phyloP scores from a whole-genome alignment of 2,888 invertebrate genomes.

The Eurois occulta region DNA sequence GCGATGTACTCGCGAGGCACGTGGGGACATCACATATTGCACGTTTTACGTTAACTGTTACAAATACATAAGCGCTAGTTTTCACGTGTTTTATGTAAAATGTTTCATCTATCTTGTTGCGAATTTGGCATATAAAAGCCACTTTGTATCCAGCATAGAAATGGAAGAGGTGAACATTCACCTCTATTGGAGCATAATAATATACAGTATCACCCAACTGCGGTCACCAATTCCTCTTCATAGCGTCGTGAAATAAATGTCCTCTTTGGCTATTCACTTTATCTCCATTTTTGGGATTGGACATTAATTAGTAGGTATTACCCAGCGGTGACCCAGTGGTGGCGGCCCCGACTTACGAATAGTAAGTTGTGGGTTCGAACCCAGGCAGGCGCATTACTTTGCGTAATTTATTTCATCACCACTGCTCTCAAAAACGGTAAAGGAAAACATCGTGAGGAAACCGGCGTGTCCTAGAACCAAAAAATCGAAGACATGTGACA shows the following conservation, averaged over 20 bases:
- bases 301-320: not conserved
- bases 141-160: not conserved
- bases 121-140: not conserved
- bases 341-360: too few species aligned
- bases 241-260: not conserved
- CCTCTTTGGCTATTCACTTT: not conserved
- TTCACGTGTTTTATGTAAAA: slow-evolving; percentile 9
- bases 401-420: too few species aligned
- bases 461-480: too few species aligned
- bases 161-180: too few species aligned
- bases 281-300: not conserved
- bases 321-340: too few species aligned
- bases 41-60: slow-evolving; percentile 13
- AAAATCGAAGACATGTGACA: too few species aligned
- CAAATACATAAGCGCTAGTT: slow-evolving; percentile 16
- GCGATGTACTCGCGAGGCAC: slow-evolving; percentile 6
- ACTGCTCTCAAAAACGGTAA: too few species aligned
- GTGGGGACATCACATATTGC: slow-evolving; percentile 25
- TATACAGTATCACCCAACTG: not conserved
- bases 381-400: too few species aligned
- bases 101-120: slow-evolving; percentile 5
- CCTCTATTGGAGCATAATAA: not conserved
- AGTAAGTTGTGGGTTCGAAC: too few species aligned
- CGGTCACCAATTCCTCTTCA: not conserved
- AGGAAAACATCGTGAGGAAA: too few species aligned